Evolutionary conservation across 2,888 invertebrate genomes (phyloP).

Genomic region (Apamea epomidion): DNA sequence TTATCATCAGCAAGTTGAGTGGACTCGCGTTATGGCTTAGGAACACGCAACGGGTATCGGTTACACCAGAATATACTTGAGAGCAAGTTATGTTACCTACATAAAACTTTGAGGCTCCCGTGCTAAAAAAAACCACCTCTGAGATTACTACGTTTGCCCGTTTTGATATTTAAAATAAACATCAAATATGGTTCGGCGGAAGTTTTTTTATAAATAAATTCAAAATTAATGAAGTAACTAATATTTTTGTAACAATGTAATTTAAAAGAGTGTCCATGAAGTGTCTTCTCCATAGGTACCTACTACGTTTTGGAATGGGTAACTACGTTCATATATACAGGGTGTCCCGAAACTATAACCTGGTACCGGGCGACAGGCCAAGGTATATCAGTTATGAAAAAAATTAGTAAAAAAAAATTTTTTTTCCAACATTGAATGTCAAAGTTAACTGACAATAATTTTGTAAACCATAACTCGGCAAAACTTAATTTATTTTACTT

Average conservation of each 20-base stretch:
- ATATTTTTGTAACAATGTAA: not conserved
- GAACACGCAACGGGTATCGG: constrained; percentile 68
- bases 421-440: no score
- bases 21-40: constrained; percentile 64
- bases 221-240: not conserved
- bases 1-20: constrained; percentile 71
- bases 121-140: no score
- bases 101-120: no score
- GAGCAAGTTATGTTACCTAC: constrained; percentile 7
- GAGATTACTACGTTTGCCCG: not conserved
- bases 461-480: no score
- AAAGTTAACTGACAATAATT: no score
- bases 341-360: no score
- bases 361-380: no score
- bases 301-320: not conserved
- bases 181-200: no score
- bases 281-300: not conserved
- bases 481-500: no score
- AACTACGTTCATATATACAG: no score
- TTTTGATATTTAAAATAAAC: not conserved
- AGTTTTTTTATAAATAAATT: not conserved
- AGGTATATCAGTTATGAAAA: no score
- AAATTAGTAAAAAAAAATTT: no score
- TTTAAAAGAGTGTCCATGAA: not conserved
- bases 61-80: constrained; percentile 34